A percentile compares a stretch with the other conserved stretches of the same genome.
Conservation (phyloP, 37 sponge, comb jelly and placozoan species). For the Spongilla lacustris region DNA sequence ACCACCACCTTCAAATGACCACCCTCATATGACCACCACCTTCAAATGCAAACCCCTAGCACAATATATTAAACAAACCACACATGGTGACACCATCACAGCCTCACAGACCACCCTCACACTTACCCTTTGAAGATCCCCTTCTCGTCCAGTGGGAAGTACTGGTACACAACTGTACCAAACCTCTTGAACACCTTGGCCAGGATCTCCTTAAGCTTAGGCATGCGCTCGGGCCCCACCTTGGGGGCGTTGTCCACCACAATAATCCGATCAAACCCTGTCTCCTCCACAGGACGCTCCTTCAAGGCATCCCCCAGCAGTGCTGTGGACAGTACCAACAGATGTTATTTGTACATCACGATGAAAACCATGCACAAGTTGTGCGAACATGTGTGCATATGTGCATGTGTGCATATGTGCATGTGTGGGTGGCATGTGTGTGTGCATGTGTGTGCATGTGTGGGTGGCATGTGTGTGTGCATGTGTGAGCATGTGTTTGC, state of each 20-base stretch:
- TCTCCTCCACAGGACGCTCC: constrained; percentile 69
- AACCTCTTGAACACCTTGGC: constrained; percentile 86
- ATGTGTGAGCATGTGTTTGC: neutral
- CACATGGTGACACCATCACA: too few relatives aligned
- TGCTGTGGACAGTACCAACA: constrained; percentile 45
- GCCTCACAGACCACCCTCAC: neutral
- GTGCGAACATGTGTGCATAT: neutral
- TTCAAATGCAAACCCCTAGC: too few relatives aligned
- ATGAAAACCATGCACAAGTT: neutral
- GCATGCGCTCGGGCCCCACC: constrained; percentile 79
- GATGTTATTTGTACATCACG: neutral
- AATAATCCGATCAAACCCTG: constrained; percentile 61
- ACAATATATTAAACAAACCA: too few relatives aligned
- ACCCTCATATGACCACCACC: neutral
- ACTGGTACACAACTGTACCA: constrained; percentile 80
- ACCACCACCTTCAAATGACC: constrained; percentile 5
- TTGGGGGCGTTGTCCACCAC: constrained; percentile 96
- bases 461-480: neutral
- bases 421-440: too few relatives aligned
- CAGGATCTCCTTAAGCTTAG: constrained; percentile 83
- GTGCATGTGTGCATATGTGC: too few relatives aligned
- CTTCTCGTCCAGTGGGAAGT: constrained; percentile 86
- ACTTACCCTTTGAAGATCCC: constrained; percentile 88
- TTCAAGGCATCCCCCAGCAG: constrained; percentile 56
- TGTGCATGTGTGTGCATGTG: too few relatives aligned